Percentiles rank a stretch among this genome's conserved stretches.
Conservation (phyloP, 1,140 invertebrate genomes). For the Cydia splendana region DNA sequence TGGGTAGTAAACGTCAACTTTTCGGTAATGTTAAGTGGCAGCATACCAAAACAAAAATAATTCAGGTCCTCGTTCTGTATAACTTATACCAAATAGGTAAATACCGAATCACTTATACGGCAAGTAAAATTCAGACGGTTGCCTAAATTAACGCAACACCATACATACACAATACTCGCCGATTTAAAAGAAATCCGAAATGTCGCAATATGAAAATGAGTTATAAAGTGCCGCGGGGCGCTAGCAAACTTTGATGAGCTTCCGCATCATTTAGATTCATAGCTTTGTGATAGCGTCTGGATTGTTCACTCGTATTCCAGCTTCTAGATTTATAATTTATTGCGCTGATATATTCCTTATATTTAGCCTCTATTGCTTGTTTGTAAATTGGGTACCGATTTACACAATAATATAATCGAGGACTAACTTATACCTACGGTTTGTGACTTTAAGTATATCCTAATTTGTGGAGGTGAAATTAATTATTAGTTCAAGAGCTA, state of each 20-base stretch:
- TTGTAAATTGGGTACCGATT: too few species aligned
- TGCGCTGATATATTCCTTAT: not conserved
- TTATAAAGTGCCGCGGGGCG: constrained; percentile 54
- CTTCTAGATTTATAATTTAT: not conserved
- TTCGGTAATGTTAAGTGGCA: too few species aligned
- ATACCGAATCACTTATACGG: too few species aligned
- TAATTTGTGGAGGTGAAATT: too few species aligned
- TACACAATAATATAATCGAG: too few species aligned
- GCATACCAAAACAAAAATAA: too few species aligned
- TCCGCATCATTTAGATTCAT: constrained; percentile 68
- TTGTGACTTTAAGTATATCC: too few species aligned
- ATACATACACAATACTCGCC: not conserved
- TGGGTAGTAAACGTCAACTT: too few species aligned
- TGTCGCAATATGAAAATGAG: constrained; percentile 65
- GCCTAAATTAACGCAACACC: not conserved
- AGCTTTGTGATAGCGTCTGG: constrained; percentile 56
- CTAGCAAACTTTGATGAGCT: constrained; percentile 65
- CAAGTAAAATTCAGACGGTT: not conserved
- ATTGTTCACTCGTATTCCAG: constrained; percentile 43
- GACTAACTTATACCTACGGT: too few species aligned
- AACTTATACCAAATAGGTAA: too few species aligned
- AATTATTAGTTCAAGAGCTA: too few species aligned
- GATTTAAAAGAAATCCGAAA: constrained; percentile 4
- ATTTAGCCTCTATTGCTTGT: not conserved
- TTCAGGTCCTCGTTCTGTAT: too few species aligned